Conservation (phyloP, 2,113 vertebrate species). For the Jacana jacana region DNA sequence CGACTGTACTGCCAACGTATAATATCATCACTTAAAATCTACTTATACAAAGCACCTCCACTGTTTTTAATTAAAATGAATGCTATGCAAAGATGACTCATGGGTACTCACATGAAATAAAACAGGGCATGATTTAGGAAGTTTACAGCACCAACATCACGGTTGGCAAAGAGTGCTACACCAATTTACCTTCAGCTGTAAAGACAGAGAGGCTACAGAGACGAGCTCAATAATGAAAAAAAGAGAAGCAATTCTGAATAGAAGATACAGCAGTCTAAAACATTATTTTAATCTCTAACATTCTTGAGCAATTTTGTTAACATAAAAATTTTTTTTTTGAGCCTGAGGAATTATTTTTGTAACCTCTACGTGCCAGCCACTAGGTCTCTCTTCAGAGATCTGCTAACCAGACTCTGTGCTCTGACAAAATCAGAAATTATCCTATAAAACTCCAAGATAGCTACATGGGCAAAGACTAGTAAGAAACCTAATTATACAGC, state of each 20-base stretch:
- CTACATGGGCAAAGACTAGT: background rate
- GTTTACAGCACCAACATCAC: background rate
- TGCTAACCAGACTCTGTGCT: background rate
- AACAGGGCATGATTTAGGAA: background rate
- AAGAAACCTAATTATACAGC: background rate
- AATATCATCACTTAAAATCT: background rate
- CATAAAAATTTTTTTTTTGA: too few species aligned
- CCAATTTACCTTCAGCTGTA: background rate
- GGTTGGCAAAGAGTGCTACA: background rate
- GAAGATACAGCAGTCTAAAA: background rate
- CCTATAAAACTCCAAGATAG: background rate
- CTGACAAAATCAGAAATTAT: constrained; percentile 2
- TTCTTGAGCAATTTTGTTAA: background rate
- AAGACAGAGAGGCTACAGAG: background rate
- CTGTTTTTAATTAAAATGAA: background rate
- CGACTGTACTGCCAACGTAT: background rate
- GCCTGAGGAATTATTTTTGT: background rate
- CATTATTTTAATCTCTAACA: background rate
- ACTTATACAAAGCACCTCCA: background rate
- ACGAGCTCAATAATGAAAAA: background rate
- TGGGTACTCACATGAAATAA: background rate
- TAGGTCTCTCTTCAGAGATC: background rate
- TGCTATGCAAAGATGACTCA: background rate
- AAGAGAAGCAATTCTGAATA: background rate
- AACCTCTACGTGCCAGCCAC: background rate